phyloP scores from a whole-genome alignment of 2,888 invertebrate species.

The Thereva unica region DNA sequence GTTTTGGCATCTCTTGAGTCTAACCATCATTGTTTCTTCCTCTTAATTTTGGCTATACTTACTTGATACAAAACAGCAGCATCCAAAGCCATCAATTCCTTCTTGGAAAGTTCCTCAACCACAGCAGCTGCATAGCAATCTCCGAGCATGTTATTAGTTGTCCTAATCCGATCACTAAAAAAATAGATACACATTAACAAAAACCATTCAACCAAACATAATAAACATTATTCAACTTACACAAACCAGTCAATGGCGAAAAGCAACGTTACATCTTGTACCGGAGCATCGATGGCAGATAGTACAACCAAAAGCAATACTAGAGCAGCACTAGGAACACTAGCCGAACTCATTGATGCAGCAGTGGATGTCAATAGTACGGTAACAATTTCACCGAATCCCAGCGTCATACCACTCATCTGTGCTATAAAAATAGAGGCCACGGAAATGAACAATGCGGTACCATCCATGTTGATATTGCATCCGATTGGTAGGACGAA shows the following conservation, averaged over 20 bases:
- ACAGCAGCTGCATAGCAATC: slow-evolving; percentile 87
- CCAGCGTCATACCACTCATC: slow-evolving; percentile 82
- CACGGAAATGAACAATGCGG: slow-evolving; percentile 84
- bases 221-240: slow-evolving; percentile 63
- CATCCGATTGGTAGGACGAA: slow-evolving; percentile 90
- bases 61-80: slow-evolving; percentile 66
- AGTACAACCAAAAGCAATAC: slow-evolving; percentile 80
- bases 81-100: slow-evolving; percentile 77
- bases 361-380: slow-evolving; percentile 83
- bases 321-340: slow-evolving; percentile 84
- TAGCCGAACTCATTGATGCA: slow-evolving; percentile 86
- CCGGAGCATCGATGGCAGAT: slow-evolving; percentile 80
- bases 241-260: slow-evolving; percentile 91
- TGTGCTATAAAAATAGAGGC: slow-evolving; percentile 83
- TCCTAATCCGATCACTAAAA: slow-evolving; percentile 79
- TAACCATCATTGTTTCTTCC: slow-evolving; percentile 38
- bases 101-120: slow-evolving; percentile 80
- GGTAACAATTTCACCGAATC: slow-evolving; percentile 82
- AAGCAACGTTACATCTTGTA: slow-evolving; percentile 78
- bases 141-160: slow-evolving; percentile 86
- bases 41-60: slow-evolving; percentile 32
- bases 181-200: neutral
- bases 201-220: slow-evolving; percentile 1
- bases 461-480: slow-evolving; percentile 92
- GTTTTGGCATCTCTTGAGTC: slow-evolving; percentile 46